Conservation (phyloP, 1,140 invertebrate species). For the Dufourea novaeangliae region DNA sequence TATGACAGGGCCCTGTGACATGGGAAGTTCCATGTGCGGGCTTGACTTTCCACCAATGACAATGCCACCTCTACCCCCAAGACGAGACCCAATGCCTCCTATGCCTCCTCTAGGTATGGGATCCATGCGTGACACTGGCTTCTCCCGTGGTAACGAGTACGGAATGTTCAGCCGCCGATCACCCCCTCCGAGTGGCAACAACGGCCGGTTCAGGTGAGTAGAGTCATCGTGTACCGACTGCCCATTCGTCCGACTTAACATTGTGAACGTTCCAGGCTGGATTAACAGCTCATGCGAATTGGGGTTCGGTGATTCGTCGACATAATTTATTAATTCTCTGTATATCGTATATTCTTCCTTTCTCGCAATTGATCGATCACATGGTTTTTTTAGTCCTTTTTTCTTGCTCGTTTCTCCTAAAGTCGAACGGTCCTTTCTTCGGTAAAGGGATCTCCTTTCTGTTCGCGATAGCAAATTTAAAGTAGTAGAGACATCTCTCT, state of each 20-base stretch:
- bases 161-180: conserved; percentile 92
- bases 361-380: conserved; percentile 25
- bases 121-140: conserved; percentile 82
- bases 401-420: background rate
- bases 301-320: conserved; percentile 72
- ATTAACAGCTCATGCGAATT: conserved; percentile 79
- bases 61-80: conserved; percentile 84
- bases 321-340: conserved; percentile 48
- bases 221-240: conserved; percentile 60
- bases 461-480: background rate
- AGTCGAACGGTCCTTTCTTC: conserved; percentile 9
- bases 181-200: conserved; percentile 83
- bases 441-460: background rate
- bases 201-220: conserved; percentile 82
- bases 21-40: conserved; percentile 83
- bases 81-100: conserved; percentile 85
- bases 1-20: conserved; percentile 84
- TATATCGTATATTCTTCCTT: conserved; percentile 35
- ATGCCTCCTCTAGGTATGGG: conserved; percentile 84
- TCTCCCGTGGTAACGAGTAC: conserved; percentile 85
- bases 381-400: background rate
- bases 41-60: conserved; percentile 85
- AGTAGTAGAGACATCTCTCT: background rate
- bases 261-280: conserved; percentile 78
- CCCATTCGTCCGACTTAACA: conserved; percentile 76